Conservation (phyloP, 2,888 invertebrate species). For the Diarsia dahlii region DNA sequence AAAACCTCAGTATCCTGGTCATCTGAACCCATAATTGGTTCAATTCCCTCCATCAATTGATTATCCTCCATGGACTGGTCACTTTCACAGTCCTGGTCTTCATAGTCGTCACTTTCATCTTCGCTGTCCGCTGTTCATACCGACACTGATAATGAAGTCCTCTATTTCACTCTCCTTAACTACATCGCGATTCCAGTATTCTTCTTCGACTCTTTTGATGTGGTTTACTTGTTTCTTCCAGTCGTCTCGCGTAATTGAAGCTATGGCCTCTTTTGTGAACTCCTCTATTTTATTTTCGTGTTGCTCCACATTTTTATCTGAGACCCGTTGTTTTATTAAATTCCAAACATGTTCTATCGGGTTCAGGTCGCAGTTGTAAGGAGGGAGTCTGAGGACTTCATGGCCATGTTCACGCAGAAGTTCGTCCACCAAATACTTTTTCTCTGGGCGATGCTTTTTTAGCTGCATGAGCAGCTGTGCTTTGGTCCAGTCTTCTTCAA, state of each 20-base stretch:
- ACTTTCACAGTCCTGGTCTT: slow-evolving; percentile 28
- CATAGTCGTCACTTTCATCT: slow-evolving; percentile 24
- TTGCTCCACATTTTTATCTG: slow-evolving; percentile 43
- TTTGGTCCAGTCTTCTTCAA: slow-evolving; percentile 55
- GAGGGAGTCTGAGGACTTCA: slow-evolving; percentile 55
- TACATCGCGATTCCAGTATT: slow-evolving; percentile 34
- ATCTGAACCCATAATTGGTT: slow-evolving; percentile 24
- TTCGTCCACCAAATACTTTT: too few species aligned
- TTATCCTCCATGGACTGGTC: slow-evolving; percentile 28
- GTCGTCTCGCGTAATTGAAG: slow-evolving; percentile 22
- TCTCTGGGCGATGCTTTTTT: too few species aligned
- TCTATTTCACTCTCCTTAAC: slow-evolving; percentile 20
- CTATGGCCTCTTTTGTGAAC: slow-evolving; percentile 22
- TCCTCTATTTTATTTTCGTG: slow-evolving; percentile 7
- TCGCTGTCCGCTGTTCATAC: slow-evolving; percentile 33
- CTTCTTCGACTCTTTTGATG: slow-evolving; percentile 36
- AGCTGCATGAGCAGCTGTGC: slow-evolving; percentile 18
- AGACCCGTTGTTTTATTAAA: too few species aligned
- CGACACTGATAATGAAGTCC: slow-evolving; percentile 15
- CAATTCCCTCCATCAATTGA: slow-evolving; percentile 26
- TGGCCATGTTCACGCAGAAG: slow-evolving; percentile 4
- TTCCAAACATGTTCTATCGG: too few species aligned
- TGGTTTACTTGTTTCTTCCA: slow-evolving; percentile 25
- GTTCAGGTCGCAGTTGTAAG: slow-evolving; percentile 67
- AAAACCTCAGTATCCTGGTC: slow-evolving; percentile 29